Evolutionary conservation across 2,888 invertebrate species (phyloP).

Genomic region (Apodemia zela): DNA sequence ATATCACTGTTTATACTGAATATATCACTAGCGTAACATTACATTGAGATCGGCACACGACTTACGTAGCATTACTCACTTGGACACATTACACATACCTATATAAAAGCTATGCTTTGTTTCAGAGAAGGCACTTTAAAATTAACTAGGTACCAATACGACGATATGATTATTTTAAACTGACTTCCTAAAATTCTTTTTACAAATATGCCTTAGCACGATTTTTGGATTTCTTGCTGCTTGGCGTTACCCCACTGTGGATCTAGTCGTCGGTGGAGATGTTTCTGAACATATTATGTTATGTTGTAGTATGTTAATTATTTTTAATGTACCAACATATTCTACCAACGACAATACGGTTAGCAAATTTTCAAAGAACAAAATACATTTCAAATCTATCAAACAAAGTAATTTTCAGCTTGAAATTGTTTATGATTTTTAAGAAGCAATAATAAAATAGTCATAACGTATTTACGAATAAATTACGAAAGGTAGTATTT

Average conservation of each 20-base stretch:
- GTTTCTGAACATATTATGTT: not conserved
- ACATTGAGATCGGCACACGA: not conserved
- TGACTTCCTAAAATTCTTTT: too few species aligned
- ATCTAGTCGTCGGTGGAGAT: not conserved
- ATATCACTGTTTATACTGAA: conserved; percentile 4
- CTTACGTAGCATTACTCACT: not conserved
- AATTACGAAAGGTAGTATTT: too few species aligned
- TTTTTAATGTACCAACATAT: not conserved
- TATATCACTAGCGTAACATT: not conserved
- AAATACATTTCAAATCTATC: too few species aligned
- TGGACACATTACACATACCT: not conserved
- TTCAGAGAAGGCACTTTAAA: conserved; percentile 1
- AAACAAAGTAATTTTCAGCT: too few species aligned
- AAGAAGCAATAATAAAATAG: too few species aligned
- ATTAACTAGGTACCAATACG: not conserved
- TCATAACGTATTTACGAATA: too few species aligned
- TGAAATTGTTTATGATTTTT: too few species aligned
- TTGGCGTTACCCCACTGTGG: not conserved
- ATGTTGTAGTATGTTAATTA: not conserved
- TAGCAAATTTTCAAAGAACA: too few species aligned
- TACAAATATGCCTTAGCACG: not conserved
- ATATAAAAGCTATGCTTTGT: not conserved
- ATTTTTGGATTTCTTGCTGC: not conserved
- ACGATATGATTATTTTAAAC: not conserved
- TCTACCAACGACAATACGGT: too few species aligned